phyloP scores from a whole-genome alignment of 2,113 vertebrate species.

The Apeltes quadracus region DNA sequence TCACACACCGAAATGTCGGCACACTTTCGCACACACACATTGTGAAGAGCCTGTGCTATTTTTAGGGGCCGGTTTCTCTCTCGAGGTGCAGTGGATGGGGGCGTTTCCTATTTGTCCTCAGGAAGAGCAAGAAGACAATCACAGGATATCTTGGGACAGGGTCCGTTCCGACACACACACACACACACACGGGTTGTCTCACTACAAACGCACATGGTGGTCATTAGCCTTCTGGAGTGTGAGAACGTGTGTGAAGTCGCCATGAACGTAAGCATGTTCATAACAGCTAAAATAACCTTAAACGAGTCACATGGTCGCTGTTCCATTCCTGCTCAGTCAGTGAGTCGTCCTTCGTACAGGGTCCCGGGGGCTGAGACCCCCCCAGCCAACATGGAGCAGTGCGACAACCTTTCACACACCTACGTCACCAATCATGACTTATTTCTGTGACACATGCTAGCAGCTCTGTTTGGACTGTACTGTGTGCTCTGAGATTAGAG shows the following conservation, averaged over 20 bases:
- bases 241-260: neutral
- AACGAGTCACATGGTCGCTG: neutral
- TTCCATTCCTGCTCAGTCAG: neutral
- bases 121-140: slow-evolving; percentile 70
- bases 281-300: neutral
- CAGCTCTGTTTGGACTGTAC: neutral
- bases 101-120: slow-evolving; percentile 46
- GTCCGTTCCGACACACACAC: slow-evolving; percentile 20
- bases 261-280: neutral
- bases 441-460: too few relatives aligned
- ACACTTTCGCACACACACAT: slow-evolving; percentile 7
- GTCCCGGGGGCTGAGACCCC: too few relatives aligned
- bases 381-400: too few relatives aligned
- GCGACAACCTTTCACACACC: too few relatives aligned
- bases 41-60: slow-evolving; percentile 47
- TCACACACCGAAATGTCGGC: neutral
- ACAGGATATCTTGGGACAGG: slow-evolving; percentile 72
- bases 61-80: slow-evolving; percentile 27
- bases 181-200: neutral
- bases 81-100: slow-evolving; percentile 38
- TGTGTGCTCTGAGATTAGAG: neutral
- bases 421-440: too few relatives aligned
- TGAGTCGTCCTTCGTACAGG: too few relatives aligned
- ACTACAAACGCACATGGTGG: slow-evolving; percentile 10
- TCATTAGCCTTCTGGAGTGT: slow-evolving; percentile 7